phyloP scores from a whole-genome alignment of 2,113 vertebrate species.

The Arvicanthis niloticus region DNA sequence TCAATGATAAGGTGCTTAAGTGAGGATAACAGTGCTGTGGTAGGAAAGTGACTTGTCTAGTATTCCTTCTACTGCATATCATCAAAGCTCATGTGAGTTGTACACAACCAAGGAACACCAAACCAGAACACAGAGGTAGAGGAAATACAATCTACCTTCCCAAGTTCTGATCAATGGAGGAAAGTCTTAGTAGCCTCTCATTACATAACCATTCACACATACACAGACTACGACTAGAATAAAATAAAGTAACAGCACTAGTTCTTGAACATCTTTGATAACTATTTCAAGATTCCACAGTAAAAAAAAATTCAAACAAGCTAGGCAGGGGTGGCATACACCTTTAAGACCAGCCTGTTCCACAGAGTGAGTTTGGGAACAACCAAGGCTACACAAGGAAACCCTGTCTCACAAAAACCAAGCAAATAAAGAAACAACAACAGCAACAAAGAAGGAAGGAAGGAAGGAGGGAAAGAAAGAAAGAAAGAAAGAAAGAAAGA shows the following conservation, averaged over 20 bases:
- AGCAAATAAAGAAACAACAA: neutral
- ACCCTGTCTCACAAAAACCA: neutral
- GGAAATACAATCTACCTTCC: neutral
- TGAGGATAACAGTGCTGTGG: neutral
- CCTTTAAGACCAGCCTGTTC: neutral
- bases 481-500: too few species aligned
- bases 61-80: neutral
- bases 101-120: neutral
- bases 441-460: neutral
- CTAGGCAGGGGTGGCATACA: neutral
- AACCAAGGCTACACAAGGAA: neutral
- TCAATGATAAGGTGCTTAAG: too few species aligned
- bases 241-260: neutral
- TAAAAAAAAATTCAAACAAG: neutral
- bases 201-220: neutral
- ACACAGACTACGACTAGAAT: neutral
- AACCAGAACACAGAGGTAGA: neutral
- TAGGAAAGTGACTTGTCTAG: neutral
- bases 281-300: neutral
- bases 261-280: neutral
- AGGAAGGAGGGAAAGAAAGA: too few species aligned
- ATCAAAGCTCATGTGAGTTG: neutral
- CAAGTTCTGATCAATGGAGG: neutral
- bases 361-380: neutral
- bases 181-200: neutral